Evolutionary conservation across 2,797 vertebrate species (phyloP), one percentile per base, ranked within the genome.

Genomic region (Gymnopithys bicolor): DNA sequence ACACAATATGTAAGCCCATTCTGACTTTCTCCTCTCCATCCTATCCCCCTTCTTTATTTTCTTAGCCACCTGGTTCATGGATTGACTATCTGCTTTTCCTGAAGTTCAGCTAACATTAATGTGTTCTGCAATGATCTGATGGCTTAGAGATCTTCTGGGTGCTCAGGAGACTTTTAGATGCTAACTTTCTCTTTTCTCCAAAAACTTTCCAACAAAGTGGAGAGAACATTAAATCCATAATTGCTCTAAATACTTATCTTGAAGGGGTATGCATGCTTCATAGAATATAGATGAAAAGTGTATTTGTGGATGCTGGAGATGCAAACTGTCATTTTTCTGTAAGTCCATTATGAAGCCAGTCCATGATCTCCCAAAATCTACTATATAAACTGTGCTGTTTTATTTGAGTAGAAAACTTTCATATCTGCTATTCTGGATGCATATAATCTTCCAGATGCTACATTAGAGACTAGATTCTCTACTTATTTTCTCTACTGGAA

Each of bases 351-450:
- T 19, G 7, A 78, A 41, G 12, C 41, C 33, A n/a, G 13, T 33
- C 27, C 9, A 19, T 17, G 7, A 19, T 58, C 4, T 70, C 18
- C 25, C 7, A 7, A 83, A 56, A 9, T 35, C 19, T 49, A 25
- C 23, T 37, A 27, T 2, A 2, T 30, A 84, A 93, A 80, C 2
- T 0, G 0, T 22, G 5, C 7, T 60, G 25, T 16, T 43, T 11
- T 37, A 21, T 74, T 49, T 56, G 19, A 60, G 17, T 13, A 37
- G 24, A 19, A 12, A 67, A 27, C 64, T 90, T 77, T n/a, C 16
- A 28, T 3, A 2, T 22, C 13, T 74, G 4, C 13, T 86, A 7
- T 53, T 84, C 17, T n/a, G 22, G 24, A 35, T 41, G 3, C 5
- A 32, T 21, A 18, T 28, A 24, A 27, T 43, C 12, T 64, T 91